phyloP scores from a whole-genome alignment of 2,113 vertebrate species.

The Meles meles region DNA sequence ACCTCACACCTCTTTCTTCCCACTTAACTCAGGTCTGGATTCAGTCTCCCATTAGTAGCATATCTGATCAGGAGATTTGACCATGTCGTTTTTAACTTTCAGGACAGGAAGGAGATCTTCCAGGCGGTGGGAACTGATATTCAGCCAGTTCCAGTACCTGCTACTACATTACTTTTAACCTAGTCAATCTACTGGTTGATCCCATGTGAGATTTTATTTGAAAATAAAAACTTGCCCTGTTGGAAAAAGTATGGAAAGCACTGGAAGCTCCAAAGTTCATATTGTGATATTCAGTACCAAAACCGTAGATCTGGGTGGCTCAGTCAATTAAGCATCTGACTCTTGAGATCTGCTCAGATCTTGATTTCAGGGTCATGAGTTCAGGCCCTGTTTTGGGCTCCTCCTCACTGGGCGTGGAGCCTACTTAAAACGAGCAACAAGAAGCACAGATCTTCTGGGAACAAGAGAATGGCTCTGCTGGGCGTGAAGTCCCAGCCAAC shows the following conservation, averaged over 20 bases:
- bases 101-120: not conserved
- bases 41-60: not conserved
- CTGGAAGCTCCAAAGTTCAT: not conserved
- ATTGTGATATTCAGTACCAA: not conserved
- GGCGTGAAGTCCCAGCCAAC: not conserved
- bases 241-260: not conserved
- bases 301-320: not conserved
- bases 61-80: not conserved
- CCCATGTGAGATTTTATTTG: not conserved
- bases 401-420: not conserved
- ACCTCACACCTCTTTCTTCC: not conserved
- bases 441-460: not conserved
- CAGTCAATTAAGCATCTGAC: not conserved
- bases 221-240: not conserved
- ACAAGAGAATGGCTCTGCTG: not conserved
- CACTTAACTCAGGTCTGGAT: not conserved
- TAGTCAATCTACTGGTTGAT: not conserved
- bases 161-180: not conserved
- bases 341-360: not conserved
- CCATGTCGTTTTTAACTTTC: not conserved
- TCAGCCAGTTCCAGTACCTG: not conserved
- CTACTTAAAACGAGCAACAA: not conserved
- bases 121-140: not conserved
- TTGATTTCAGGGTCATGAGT: not conserved
- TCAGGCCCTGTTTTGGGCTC: not conserved